Evolutionary conservation across 2,797 vertebrate species (phyloP).

Genomic region (Pygocentrus nattereri): DNA sequence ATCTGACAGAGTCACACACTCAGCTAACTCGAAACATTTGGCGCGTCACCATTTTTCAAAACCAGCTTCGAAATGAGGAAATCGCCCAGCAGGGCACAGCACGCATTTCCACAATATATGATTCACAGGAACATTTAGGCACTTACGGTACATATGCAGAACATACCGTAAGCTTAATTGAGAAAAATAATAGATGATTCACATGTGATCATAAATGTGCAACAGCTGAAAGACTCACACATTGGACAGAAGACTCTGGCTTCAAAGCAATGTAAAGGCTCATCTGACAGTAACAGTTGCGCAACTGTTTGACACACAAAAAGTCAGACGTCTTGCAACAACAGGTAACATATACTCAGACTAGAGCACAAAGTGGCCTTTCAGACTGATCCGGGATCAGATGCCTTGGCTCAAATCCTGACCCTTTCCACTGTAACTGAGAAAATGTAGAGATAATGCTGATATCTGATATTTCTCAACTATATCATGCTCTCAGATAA

Average conservation of each 20-base stretch:
- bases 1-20: neutral
- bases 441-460: neutral
- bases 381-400: slow-evolving; percentile 20
- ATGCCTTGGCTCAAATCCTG: slow-evolving; percentile 1
- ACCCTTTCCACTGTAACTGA: neutral
- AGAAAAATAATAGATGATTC: slow-evolving; percentile 49
- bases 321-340: slow-evolving; percentile 26
- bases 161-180: slow-evolving; percentile 38
- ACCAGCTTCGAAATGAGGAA: slow-evolving; percentile 28
- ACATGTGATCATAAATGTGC: slow-evolving; percentile 54
- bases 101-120: slow-evolving; percentile 14
- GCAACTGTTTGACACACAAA: slow-evolving; percentile 3
- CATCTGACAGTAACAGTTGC: slow-evolving; percentile 12
- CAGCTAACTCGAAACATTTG: neutral
- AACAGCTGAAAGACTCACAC: slow-evolving; percentile 48
- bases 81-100: slow-evolving; percentile 1
- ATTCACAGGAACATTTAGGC: neutral
- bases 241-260: slow-evolving; percentile 15
- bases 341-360: slow-evolving; percentile 28
- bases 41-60: slow-evolving; percentile 26
- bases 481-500: neutral
- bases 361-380: slow-evolving; percentile 3
- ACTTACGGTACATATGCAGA: slow-evolving; percentile 12
- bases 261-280: neutral
- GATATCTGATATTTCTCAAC: neutral